These are phyloP conservation scores for Chaenogobius annularis DNA, from an alignment of 2,113 vertebrate species.

Conservation along the genomic window DNA sequence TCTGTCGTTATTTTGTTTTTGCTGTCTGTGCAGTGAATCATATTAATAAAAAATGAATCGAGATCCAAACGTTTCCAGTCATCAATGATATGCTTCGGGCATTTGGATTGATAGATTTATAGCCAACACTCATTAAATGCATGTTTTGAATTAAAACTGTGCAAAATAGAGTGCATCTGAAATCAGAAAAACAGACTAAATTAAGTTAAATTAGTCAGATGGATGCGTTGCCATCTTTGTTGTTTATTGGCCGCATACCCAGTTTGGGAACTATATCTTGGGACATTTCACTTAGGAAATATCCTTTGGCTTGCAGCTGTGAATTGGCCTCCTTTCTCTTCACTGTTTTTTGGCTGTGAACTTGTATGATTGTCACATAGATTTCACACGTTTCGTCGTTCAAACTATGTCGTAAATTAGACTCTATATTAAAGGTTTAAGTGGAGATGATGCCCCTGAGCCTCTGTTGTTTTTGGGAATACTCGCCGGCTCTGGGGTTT, in stretches of 20 bases:
- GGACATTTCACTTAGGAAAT: background rate
- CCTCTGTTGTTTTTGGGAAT: background rate
- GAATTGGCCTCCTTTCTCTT: background rate
- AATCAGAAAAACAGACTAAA: background rate
- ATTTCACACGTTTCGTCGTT: background rate
- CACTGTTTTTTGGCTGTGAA: background rate
- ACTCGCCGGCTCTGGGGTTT: constrained; percentile 2
- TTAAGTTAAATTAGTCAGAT: background rate
- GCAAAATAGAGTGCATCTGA: too few relatives aligned
- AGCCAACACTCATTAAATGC: too few relatives aligned
- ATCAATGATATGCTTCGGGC: too few relatives aligned
- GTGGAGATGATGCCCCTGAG: background rate
- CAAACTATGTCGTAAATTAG: background rate
- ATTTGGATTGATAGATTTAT: too few relatives aligned
- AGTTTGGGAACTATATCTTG: background rate
- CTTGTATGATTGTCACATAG: background rate
- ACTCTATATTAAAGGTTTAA: background rate
- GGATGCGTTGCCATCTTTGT: background rate
- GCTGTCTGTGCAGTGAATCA: too few relatives aligned
- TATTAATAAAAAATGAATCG: too few relatives aligned
- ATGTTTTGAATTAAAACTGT: too few relatives aligned
- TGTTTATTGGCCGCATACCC: background rate
- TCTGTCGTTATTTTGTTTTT: too few relatives aligned
- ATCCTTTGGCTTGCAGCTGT: background rate
- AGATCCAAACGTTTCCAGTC: too few relatives aligned